phyloP scores from a whole-genome alignment of 2,113 vertebrate species.

The Actenoides lindsayi region DNA sequence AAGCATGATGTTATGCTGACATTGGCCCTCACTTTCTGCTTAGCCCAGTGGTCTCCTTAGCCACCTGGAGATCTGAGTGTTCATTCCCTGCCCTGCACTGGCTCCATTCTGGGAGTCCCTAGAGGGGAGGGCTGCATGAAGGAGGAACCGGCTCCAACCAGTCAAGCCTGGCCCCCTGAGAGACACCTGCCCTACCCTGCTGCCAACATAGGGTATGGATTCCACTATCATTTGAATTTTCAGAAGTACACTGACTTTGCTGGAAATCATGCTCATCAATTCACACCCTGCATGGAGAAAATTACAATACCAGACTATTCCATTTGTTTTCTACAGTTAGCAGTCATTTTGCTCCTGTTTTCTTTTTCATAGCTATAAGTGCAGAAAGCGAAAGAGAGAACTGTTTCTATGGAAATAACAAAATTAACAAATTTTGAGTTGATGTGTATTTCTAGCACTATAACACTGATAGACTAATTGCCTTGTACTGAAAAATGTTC shows the following conservation, averaged over 20 bases:
- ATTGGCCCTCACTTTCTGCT: background rate
- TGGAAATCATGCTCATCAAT: background rate
- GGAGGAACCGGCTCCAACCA: background rate
- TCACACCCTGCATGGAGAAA: background rate
- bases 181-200: background rate
- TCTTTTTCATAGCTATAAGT: background rate
- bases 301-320: background rate
- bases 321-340: background rate
- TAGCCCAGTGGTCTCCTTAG: background rate
- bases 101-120: background rate
- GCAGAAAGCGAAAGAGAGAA: background rate
- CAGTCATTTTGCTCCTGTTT: background rate
- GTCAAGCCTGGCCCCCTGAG: background rate
- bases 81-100: rapidly evolving
- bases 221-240: background rate
- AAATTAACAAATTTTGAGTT: background rate
- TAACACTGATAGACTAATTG: background rate
- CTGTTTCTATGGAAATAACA: conserved; percentile 4
- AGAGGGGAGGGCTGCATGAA: background rate
- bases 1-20: background rate
- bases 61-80: background rate
- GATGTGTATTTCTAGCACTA: background rate
- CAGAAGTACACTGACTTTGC: background rate
- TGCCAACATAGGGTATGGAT: rapidly evolving
- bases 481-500: background rate